These are phyloP conservation scores for Colius striatus DNA, from an alignment of 2,113 vertebrate species.

Conservation along the genomic window DNA sequence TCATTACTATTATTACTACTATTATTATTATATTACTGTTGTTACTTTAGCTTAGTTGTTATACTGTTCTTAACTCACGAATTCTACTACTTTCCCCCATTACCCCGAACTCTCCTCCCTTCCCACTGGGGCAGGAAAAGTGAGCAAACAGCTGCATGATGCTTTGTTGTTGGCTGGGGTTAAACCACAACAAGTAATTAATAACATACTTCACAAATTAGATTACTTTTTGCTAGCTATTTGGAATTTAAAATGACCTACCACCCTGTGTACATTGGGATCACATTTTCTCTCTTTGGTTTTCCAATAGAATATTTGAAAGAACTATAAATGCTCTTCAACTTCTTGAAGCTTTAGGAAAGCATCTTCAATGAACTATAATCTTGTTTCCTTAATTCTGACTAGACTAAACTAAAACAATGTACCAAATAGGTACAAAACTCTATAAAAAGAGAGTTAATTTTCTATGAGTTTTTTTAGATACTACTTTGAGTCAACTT, in stretches of 20 bases:
- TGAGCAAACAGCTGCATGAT: too few species aligned
- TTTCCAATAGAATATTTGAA: neutral
- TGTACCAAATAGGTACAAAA: neutral
- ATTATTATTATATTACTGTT: too few species aligned
- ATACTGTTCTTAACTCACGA: too few species aligned
- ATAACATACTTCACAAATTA: neutral
- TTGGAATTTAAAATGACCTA: neutral
- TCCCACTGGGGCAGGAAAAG: too few species aligned
- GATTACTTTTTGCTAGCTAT: neutral
- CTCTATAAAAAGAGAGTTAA: neutral
- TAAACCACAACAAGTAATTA: too few species aligned
- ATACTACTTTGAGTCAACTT: neutral
- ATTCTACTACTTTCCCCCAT: too few species aligned
- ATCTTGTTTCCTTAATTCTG: neutral
- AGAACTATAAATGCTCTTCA: neutral
- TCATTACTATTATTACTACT: too few species aligned
- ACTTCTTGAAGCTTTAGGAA: neutral
- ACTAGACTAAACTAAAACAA: neutral
- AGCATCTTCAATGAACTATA: neutral
- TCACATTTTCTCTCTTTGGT: neutral
- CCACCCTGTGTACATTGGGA: accelerated
- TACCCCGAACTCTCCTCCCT: too few species aligned
- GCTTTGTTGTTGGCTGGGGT: too few species aligned
- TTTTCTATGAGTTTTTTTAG: neutral
- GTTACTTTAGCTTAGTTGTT: too few species aligned